Conservation (phyloP, 2,113 vertebrate genomes). For the Dryoscopus gambensis region DNA sequence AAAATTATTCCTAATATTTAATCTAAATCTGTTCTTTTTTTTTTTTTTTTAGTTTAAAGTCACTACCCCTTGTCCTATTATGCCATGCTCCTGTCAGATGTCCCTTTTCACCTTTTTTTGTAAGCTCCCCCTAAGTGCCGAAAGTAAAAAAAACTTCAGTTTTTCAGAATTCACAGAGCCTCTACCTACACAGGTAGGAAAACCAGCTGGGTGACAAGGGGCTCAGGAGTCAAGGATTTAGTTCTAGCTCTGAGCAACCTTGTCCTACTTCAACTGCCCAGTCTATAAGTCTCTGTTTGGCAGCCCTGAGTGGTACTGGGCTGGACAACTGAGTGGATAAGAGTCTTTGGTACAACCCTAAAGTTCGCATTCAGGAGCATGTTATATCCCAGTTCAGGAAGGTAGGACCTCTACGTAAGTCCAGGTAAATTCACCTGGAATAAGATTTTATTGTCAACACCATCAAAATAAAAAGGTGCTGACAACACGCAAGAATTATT, state of each 20-base stretch:
- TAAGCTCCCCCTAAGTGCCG: background rate
- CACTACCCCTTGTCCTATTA: background rate
- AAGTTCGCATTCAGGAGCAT: background rate
- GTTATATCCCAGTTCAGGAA: background rate
- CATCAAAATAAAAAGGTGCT: constrained; percentile 5
- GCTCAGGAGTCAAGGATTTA: background rate
- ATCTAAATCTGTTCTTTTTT: background rate
- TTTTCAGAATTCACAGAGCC: background rate
- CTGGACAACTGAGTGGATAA: background rate
- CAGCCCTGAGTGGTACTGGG: background rate
- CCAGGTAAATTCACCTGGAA: background rate
- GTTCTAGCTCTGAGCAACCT: background rate
- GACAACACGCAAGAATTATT: background rate
- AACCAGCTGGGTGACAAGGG: background rate
- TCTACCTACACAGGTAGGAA: background rate
- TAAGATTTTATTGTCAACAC: background rate
- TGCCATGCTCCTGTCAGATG: rapidly evolving
- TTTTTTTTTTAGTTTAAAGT: background rate
- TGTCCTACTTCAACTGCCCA: background rate
- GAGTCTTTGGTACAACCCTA: background rate
- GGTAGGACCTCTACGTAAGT: background rate
- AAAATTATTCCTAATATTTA: background rate
- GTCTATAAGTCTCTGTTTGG: background rate
- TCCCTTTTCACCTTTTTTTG: background rate
- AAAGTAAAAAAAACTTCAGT: background rate